Percentiles rank a stretch among this genome's conserved stretches.
Conservation (phyloP, 2,797 vertebrate species). For the Amniataba percoides region DNA sequence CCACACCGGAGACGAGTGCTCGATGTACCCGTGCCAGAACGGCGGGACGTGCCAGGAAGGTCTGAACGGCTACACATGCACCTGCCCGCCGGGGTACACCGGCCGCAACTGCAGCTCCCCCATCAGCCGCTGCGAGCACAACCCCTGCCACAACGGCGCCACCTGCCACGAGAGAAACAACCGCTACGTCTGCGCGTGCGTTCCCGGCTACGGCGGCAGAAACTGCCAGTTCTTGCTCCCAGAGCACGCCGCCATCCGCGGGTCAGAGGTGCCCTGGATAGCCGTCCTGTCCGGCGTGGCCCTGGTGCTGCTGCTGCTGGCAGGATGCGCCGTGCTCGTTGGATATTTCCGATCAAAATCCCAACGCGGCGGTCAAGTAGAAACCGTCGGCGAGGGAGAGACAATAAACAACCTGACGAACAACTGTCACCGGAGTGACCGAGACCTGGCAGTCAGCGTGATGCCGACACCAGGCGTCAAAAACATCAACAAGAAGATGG, state of each 20-base stretch:
- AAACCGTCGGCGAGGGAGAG: slow-evolving; percentile 86
- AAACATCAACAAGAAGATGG: slow-evolving; percentile 98
- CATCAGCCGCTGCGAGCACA: slow-evolving; percentile 93
- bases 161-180: slow-evolving; percentile 94
- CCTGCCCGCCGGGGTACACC: slow-evolving; percentile 93
- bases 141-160: slow-evolving; percentile 96
- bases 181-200: slow-evolving; percentile 94
- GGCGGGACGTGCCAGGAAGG: slow-evolving; percentile 95
- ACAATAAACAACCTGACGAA: slow-evolving; percentile 97
- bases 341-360: slow-evolving; percentile 91
- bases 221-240: slow-evolving; percentile 97
- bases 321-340: slow-evolving; percentile 90
- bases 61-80: slow-evolving; percentile 90
- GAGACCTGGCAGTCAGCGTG: slow-evolving; percentile 90
- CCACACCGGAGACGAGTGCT: slow-evolving; percentile 91
- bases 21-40: slow-evolving; percentile 90
- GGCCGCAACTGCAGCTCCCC: slow-evolving; percentile 95
- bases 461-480: slow-evolving; percentile 91
- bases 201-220: slow-evolving; percentile 91
- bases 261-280: slow-evolving; percentile 91
- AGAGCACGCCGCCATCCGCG: slow-evolving; percentile 88
- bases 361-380: slow-evolving; percentile 84
- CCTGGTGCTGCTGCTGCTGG: slow-evolving; percentile 91
- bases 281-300: slow-evolving; percentile 92
- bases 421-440: slow-evolving; percentile 90